Percentiles rank a stretch among this genome's conserved stretches.
These are phyloP conservation scores for Sander vitreus DNA, from an alignment of 2,113 vertebrate species.

Conservation along the genomic window DNA sequence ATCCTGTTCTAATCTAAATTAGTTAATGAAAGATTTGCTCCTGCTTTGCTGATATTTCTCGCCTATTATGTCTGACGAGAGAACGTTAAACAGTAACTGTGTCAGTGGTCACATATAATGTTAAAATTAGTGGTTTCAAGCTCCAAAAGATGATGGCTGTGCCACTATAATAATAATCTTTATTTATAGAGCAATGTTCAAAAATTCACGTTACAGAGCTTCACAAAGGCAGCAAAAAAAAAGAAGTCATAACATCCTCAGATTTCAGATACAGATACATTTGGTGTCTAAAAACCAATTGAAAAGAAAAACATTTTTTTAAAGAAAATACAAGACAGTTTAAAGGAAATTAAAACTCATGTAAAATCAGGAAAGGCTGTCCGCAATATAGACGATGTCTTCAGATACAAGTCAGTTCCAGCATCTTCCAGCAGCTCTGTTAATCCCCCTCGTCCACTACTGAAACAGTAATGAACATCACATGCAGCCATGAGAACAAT, in stretches of 20 bases:
- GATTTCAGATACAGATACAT: too few relatives aligned
- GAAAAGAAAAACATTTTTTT: too few relatives aligned
- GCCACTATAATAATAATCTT: too few relatives aligned
- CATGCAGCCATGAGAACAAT: background rate
- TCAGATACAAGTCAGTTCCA: background rate
- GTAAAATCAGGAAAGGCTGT: too few relatives aligned
- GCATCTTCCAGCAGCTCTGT: background rate
- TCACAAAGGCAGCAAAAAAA: too few relatives aligned
- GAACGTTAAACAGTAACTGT: background rate
- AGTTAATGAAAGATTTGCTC: constrained; percentile 6
- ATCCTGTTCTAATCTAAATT: constrained; percentile 71
- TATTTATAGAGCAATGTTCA: too few relatives aligned
- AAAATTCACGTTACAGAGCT: too few relatives aligned
- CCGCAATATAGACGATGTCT: background rate
- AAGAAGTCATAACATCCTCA: too few relatives aligned
- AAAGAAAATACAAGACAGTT: too few relatives aligned
- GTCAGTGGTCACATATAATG: background rate
- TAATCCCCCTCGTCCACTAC: background rate
- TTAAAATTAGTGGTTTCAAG: background rate
- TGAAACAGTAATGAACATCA: background rate
- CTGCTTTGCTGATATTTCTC: background rate
- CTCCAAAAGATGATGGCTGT: background rate
- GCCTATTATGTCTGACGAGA: background rate
- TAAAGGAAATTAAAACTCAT: too few relatives aligned
- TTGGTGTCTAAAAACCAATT: too few relatives aligned